Evolutionary conservation across 2,888 invertebrate genomes (phyloP).

Genomic region (Acanthosoma haemorrhoidale): DNA sequence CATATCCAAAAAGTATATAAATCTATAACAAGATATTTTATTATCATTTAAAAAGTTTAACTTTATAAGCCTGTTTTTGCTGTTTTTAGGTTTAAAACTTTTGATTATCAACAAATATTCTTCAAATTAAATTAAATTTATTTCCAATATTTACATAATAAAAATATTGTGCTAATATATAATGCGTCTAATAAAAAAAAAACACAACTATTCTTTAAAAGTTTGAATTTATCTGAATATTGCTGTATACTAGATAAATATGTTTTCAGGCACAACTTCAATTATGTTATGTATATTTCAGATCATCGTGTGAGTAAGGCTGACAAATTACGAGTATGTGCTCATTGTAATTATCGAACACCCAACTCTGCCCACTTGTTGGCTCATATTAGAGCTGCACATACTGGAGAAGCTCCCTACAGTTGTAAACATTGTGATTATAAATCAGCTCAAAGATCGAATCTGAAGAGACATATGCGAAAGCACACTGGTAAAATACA

Average conservation of each 20-base stretch:
- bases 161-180: too few relatives aligned
- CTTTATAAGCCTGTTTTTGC: too few relatives aligned
- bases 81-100: too few relatives aligned
- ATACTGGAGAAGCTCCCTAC: slow-evolving; percentile 21
- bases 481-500: slow-evolving; percentile 26
- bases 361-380: slow-evolving; percentile 17
- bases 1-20: too few relatives aligned
- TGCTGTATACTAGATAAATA: not conserved
- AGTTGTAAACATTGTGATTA: slow-evolving; percentile 16
- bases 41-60: too few relatives aligned
- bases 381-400: slow-evolving; percentile 24
- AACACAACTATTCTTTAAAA: not conserved
- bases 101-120: too few relatives aligned
- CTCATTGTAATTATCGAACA: slow-evolving; percentile 10
- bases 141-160: too few relatives aligned
- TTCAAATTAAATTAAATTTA: too few relatives aligned
- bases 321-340: slow-evolving; percentile 17
- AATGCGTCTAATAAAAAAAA: not conserved
- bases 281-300: not conserved
- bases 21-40: too few relatives aligned
- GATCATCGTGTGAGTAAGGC: slow-evolving; percentile 8
- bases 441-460: slow-evolving; percentile 19
- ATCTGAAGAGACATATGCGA: slow-evolving; percentile 9
- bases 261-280: not conserved
- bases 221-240: not conserved